Base-by-base conservation (phyloP, 2,888 invertebrate genomes). In the Glaucopsyche alexis region DNA sequence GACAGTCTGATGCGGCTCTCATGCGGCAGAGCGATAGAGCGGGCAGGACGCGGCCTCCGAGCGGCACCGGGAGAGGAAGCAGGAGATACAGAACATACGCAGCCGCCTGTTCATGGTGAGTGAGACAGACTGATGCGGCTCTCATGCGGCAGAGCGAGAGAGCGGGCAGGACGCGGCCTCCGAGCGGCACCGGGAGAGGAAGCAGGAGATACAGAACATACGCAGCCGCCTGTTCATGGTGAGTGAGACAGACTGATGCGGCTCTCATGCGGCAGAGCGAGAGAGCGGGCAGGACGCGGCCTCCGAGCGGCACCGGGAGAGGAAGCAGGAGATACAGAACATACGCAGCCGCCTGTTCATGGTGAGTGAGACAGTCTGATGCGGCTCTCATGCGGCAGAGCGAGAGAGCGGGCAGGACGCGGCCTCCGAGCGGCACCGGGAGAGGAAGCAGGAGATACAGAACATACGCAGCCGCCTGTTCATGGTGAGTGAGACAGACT, bases 311-410 rank as follows among this genome's bases (percentile, higher is more conserved):
- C 94, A 8, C 52, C 16, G n/a, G 16, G 16, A 14, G 16, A 16
- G 97, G 69, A 98, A 98, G 83, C 97, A 97, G 83, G 98, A 98
- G 89, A 96, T 98, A 78, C 96, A 97, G 86, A 96, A n/a, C n/a
- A n/a, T n/a, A n/a, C n/a, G n/a, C n/a, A n/a, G n/a, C n/a, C n/a
- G n/a, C n/a, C n/a, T n/a, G 38, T 98, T 97, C 83, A 95, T 97
- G 96, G 96, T 96, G 47, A 80, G 84, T 86, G 2, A 40, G 11
- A 40, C 9, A 11, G 38, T 47, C 50, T 71, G 45, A 19, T 11
- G 47, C 14, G 38, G 65, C 14, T 38, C 11, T n/a, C 42, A 14
- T 40, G 64, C 13, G 42, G 13, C 69, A 4, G 13, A 40, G 67
- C 45, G 45, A 67, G 52, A 19, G 8, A 14, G 52, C 52, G 19